Evolutionary conservation across 2,113 vertebrate species (phyloP), one percentile per base, ranked within the genome.

Genomic region (Theropithecus gelada): DNA sequence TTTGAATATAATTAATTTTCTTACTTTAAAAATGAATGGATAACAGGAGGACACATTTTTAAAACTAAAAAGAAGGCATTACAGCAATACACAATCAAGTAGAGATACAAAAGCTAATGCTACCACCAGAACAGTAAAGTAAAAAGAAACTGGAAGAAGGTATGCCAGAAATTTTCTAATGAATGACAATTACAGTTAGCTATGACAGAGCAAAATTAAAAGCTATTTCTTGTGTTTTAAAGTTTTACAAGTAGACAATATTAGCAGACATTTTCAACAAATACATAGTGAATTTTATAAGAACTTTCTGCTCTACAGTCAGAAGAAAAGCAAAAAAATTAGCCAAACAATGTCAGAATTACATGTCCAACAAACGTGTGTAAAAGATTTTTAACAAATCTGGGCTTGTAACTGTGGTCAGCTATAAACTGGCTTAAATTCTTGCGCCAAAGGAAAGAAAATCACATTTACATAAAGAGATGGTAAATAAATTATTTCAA

Each of bases 151-250:
- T 73, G 7, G n/a, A 57, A 91, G 57, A 90, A 92, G 25, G 8
- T 72, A 79, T 72, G 55, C 11, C 43, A 84, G 64, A 75, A 93
- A 79, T 30, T 87, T 40, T 38, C 70, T 40, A 64, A 66, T 40
- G 22, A 92, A 52, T 40, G 20, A 70, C 25, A 70, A 88, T 57
- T 88, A 83, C 32, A 96, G 64, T 78, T 27, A 82, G 27, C 50
- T 91, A 25, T 81, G 32, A 20, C 35, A 91, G 13, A 52, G 30
- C 76, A 97, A 93, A 93, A 94, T 43, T 43, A 87, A 95, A 84
- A 78, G 87, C 6, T 45, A 30, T 45, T 94, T 90, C 55, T 64
- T 87, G 32, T 0, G 0, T 12, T 45, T 72, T 68, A 94, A 57
- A 20, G 2, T 45, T 59, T 68, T 57, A 76, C 45, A 80, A 92